Conservation (phyloP, 2,888 invertebrate species). For the Bembecia ichneumoniformis region DNA sequence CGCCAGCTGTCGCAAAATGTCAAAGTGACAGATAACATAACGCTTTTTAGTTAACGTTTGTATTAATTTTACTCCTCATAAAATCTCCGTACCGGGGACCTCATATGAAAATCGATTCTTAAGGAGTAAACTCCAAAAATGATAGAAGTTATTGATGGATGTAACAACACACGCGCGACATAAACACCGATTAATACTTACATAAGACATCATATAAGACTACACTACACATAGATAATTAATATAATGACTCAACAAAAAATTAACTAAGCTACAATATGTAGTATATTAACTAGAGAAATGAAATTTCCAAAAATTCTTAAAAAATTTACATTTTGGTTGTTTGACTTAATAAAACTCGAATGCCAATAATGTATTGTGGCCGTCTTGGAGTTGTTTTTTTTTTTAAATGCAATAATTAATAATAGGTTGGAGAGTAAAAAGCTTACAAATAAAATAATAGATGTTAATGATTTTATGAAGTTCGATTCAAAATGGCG, state of each 20-base stretch:
- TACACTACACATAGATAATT: constrained; percentile 20
- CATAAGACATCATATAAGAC: constrained; percentile 9
- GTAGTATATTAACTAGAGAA: constrained; percentile 10
- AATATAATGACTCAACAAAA: constrained; percentile 33
- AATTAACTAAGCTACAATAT: constrained; percentile 15
- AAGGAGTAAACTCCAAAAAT: no score
- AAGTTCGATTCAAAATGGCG: not conserved
- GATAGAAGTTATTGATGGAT: not conserved
- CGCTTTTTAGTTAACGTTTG: no score
- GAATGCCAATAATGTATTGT: constrained; percentile 10
- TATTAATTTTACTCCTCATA: no score
- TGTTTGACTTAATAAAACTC: constrained; percentile 18
- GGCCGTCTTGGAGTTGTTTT: not conserved
- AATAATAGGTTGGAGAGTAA: not conserved
- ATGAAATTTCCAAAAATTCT: constrained; percentile 7
- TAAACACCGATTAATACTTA: not conserved
- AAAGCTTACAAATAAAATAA: no score
- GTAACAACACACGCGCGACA: not conserved
- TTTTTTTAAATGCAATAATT: not conserved
- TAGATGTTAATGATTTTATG: constrained; percentile 9
- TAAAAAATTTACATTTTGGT: constrained; percentile 8
- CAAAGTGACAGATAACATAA: no score
- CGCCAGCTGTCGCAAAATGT: no score
- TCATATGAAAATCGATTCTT: no score
- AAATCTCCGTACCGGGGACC: no score